Percentiles rank a stretch among this genome's conserved stretches.
phyloP scores from a whole-genome alignment of 2,888 invertebrate genomes.

The Hartigia nigra region DNA sequence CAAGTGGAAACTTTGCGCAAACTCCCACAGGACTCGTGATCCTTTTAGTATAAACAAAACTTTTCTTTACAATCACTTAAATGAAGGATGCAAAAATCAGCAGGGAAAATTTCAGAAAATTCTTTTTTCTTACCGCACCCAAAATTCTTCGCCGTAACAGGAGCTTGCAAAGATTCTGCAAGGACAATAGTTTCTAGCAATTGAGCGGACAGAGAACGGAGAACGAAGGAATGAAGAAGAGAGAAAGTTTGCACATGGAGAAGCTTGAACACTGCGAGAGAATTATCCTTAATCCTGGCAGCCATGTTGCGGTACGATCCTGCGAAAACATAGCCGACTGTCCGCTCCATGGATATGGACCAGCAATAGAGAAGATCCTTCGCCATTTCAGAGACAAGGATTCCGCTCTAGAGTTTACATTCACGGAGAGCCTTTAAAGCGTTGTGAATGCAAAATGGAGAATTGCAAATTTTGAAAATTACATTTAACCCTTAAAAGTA shows the following conservation, averaged over 20 bases:
- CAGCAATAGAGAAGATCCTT: neutral
- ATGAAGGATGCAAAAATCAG: neutral
- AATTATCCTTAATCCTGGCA: constrained; percentile 15
- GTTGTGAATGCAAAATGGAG: neutral
- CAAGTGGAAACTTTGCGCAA: neutral
- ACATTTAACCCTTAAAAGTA: neutral
- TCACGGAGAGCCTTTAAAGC: neutral
- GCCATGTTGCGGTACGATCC: constrained; percentile 19
- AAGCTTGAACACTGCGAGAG: neutral
- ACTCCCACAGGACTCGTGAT: neutral
- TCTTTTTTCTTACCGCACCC: neutral
- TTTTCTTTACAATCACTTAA: neutral
- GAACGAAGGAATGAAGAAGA: constrained; percentile 1
- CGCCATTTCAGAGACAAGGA: neutral
- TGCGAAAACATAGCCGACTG: constrained; percentile 2
- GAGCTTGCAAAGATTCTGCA: neutral
- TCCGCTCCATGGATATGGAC: neutral
- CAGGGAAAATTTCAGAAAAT: neutral
- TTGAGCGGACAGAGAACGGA: neutral
- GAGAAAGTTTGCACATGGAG: neutral
- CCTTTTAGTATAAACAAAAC: neutral
- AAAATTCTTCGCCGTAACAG: neutral
- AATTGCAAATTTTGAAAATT: neutral
- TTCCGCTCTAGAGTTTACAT: neutral
- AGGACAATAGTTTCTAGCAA: neutral